Base-by-base conservation (phyloP, 2,113 vertebrate genomes). In the Ancistrus triradiatus region DNA sequence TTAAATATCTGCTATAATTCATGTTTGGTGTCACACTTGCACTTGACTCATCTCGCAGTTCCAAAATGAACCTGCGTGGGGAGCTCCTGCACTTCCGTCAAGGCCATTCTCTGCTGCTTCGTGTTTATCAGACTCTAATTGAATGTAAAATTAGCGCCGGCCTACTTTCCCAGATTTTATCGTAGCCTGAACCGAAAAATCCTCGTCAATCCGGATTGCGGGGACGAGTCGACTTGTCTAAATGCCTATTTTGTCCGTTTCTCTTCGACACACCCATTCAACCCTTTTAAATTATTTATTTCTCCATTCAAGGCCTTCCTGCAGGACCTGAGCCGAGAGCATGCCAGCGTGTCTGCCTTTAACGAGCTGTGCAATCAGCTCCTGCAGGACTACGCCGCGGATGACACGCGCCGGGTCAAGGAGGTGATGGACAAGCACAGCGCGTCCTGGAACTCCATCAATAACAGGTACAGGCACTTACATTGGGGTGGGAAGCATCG, bases 371-470 rank as follows among this genome's bases (percentile, higher is more conserved):
- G 95, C 48, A 88, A 82, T 75, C 92, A 93, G 77, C 84, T 99
- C 6, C 82, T 98, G 66, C 88, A 82, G 22, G 91, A 95, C 11
- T 96, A 99, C 69, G 75, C 85, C 15, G 63, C 73, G 1, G 95
- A 99, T 51, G 96, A 99, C 78, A 97, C 93, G 0, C 86, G 95
- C 70, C 90, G 85, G 49, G 88, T 98, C 76, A 94, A 95, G 69
- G 95, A 98, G 80, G 88, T 90, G 66, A 86, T 88, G 0, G 94
- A 97, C 46, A 86, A 88, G 64, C 83, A 91, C 70, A 92, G 87
- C 53, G 79, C 79, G 0, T 87, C 84, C 1, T 99, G 95, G 96
- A 77, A 90, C 79, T 85, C 86, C 69, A 80, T 98, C 65, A 93
- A 90, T 71, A 90, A 91, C 74, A 91, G 94, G 95, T 98, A 82